phyloP scores from a whole-genome alignment of 2,797 vertebrate species.

The Euphonia xanthogaster region DNA sequence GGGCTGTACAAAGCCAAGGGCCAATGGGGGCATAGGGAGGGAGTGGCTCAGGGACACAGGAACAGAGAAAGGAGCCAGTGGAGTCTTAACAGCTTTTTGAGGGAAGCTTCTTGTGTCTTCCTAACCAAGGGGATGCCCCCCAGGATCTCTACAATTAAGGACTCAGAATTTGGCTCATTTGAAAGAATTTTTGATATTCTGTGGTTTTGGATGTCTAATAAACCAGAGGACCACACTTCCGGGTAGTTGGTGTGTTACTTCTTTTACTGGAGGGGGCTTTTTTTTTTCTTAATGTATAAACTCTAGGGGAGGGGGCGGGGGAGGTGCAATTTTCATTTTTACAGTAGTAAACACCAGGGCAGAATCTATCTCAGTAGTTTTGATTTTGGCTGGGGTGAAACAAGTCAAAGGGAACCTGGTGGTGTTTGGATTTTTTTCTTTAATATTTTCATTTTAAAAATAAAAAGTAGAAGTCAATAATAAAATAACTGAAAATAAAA shows the following conservation, averaged over 20 bases:
- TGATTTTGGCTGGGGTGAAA: not conserved
- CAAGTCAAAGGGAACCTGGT: not conserved
- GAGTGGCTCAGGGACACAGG: not conserved
- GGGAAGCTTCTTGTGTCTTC: not conserved
- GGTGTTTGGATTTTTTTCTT: not conserved
- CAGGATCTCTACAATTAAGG: not conserved
- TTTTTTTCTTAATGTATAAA: not conserved
- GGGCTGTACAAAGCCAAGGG: not conserved
- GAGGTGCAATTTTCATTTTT: not conserved
- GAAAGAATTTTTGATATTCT: not conserved
- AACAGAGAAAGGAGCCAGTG: not conserved
- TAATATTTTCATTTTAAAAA: not conserved
- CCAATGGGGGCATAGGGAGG: not conserved
- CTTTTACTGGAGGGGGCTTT: rapidly evolving
- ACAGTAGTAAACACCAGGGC: not conserved
- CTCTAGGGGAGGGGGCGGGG: rapidly evolving
- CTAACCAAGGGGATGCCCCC: not conserved
- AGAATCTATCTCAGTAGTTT: not conserved
- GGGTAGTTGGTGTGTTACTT: not conserved
- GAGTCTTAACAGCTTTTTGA: not conserved
- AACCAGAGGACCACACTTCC: not conserved
- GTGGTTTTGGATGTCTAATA: not conserved
- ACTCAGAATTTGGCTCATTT: not conserved
- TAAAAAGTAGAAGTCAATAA: not conserved
- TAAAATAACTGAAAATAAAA: not conserved